Percentiles rank a stretch among this genome's conserved stretches.
Conservation (phyloP, 2,113 vertebrate genomes). For the Esox niger region DNA sequence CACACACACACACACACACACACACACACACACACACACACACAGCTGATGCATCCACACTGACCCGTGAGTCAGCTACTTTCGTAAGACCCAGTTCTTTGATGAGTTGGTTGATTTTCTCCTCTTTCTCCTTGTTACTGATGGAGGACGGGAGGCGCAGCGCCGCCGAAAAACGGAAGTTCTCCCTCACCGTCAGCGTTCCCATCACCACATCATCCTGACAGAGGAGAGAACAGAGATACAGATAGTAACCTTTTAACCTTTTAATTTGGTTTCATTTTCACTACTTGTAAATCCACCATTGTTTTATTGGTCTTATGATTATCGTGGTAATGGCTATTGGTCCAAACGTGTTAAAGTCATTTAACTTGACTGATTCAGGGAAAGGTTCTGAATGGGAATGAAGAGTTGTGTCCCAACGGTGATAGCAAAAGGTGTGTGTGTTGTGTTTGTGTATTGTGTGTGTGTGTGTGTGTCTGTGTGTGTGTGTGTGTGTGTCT, state of each 20-base stretch:
- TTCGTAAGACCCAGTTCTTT: slow-evolving; percentile 77
- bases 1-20: neutral
- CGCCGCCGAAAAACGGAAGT: slow-evolving; percentile 83
- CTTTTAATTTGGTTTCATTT: too few relatives aligned
- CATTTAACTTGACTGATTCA: too few relatives aligned
- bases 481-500: neutral
- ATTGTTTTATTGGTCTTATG: too few relatives aligned
- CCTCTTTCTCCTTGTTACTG: slow-evolving; percentile 68
- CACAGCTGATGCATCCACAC: neutral
- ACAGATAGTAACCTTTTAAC: too few relatives aligned
- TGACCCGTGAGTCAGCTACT: slow-evolving; percentile 84
- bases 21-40: neutral
- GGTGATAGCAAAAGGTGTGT: too few relatives aligned
- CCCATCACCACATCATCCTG: slow-evolving; percentile 89
- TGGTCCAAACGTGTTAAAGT: too few relatives aligned
- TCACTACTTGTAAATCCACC: too few relatives aligned
- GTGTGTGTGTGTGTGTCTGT: slow-evolving; percentile 1
- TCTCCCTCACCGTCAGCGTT: slow-evolving; percentile 83
- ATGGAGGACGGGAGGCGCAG: slow-evolving; percentile 77
- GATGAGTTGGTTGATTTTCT: slow-evolving; percentile 74
- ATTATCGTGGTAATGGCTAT: too few relatives aligned
- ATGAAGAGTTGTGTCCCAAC: too few relatives aligned
- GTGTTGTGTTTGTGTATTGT: too few relatives aligned
- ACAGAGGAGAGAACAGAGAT: neutral
- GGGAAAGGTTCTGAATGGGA: too few relatives aligned